Evolutionary conservation across 2,888 invertebrate genomes (phyloP), one percentile per base, ranked within the genome.

Genomic region (Nesidiocoris tenuis): DNA sequence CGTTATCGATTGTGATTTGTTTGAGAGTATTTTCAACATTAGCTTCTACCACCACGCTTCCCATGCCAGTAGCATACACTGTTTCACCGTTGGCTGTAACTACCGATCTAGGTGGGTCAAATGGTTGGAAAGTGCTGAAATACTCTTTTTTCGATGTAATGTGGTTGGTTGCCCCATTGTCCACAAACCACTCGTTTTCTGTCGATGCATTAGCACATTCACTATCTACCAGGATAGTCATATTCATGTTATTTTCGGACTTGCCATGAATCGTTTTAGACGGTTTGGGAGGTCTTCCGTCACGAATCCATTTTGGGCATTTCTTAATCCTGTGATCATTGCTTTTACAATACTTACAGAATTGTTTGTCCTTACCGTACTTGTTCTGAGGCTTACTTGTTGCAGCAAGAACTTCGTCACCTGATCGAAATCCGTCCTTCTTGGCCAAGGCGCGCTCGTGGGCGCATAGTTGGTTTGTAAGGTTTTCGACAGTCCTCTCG

Each of bases 401-500:
- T n/a, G n/a, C n/a, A n/a, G n/a, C n/a, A n/a, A n/a, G n/a, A n/a
- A n/a, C n/a, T n/a, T n/a, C n/a, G n/a, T n/a, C n/a, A n/a, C n/a
- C n/a, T n/a, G n/a, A n/a, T n/a, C n/a, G n/a, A n/a, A n/a, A n/a
- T n/a, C n/a, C 56, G 7, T 56, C 56, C 9, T 54, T 12, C 18
- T 56, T 56, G n/a, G n/a, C 18, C 21, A 59, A 17, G 23, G 70
- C 57, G 19, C 18, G 16, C 16, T 70, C 24, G 55, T 21, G n/a
- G n/a, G 70, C 21, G n/a, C n/a, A n/a, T n/a, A n/a, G n/a, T n/a
- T n/a, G n/a, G n/a, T n/a, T n/a, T n/a, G n/a, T n/a, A n/a, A n/a
- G n/a, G n/a, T 70, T 70, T 56, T 70, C 70, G 5, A 57, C 22
- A 21, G 70, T 70, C 23, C 70, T 5, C n/a, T 70, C 70, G 59